Base-by-base conservation (phyloP, 2,797 vertebrate genomes). In the Sitta carolinensis region DNA sequence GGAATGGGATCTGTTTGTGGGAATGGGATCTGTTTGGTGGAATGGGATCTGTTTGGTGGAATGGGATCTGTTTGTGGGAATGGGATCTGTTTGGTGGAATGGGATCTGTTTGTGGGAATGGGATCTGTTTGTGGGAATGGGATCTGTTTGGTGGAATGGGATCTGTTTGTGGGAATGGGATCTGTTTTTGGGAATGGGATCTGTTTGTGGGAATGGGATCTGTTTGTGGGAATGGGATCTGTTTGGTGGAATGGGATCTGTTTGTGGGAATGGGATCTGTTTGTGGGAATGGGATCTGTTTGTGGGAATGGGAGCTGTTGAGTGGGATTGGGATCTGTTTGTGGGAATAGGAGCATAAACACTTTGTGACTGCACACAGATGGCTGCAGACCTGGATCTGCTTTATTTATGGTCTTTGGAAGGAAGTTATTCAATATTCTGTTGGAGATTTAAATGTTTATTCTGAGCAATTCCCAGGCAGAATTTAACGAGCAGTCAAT, bases 401-500 rank as follows among this genome's bases (percentile, higher is more conserved):
- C 3, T 64, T 93, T 91, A 80, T 93, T 96, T 85, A 40, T 84
- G 45, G 52, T 74, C 47, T 92, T 85, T 78, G 72, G 66, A 86
- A 94, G 43, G 57, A 54, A 75, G 89, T 68, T 72, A 70, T 80
- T 96, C 89, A 86, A 58, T 85, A 85, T 75, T 86, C 36, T 52
- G n/a, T 5, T 68, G 62, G 82, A 80, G 76, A 80, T 87, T 63
- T 61, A 32, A 92, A 68, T 72, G 87, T 80, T 94, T 91, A 66
- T 75, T 91, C 89, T 75, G 76, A 84, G 62, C 63, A 77, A 68
- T 90, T 94, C 69, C 76, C 79, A 42, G 58, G 51, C 55, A 89
- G 81, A 91, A 94, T 48, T 67, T 83, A 90, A 94, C n/a, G 27
- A 90, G 79, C 73, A 78, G 62, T 84, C 89, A 86, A 32, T 45